These are phyloP conservation scores for Argyrosomus regius DNA, from an alignment of 2,797 vertebrate genomes.

Conservation along the genomic window DNA sequence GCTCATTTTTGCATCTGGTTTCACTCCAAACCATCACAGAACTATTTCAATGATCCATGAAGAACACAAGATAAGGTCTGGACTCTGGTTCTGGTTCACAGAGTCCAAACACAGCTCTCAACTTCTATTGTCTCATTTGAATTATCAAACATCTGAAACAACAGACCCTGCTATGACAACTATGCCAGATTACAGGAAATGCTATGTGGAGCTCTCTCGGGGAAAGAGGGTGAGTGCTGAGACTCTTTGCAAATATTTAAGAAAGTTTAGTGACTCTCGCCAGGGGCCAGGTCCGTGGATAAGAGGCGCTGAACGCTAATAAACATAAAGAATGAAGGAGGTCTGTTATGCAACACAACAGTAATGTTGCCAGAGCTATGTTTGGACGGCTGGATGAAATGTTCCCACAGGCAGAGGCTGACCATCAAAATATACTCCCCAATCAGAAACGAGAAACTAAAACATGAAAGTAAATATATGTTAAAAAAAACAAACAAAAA, in stretches of 20 bases:
- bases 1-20: conserved; percentile 11
- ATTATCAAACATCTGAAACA: conserved; percentile 58
- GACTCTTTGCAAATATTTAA: conserved; percentile 21
- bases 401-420: not conserved
- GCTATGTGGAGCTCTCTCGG: not conserved
- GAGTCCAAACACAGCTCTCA: not conserved
- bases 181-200: conserved; percentile 43
- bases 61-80: not conserved
- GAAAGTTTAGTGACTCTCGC: not conserved
- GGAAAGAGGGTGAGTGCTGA: not conserved
- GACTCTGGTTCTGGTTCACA: not conserved
- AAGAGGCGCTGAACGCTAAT: conserved; percentile 3
- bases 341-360: not conserved
- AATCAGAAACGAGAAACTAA: not conserved
- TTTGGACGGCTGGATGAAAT: not conserved
- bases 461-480: not conserved
- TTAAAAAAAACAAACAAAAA: too few species aligned
- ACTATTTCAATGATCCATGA: not conserved
- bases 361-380: not conserved
- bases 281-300: not conserved
- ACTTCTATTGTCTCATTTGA: conserved; percentile 2
- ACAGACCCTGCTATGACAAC: conserved; percentile 23
- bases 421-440: not conserved
- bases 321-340: not conserved
- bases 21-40: not conserved